These are phyloP conservation scores for Pangasianodon hypophthalmus DNA, from an alignment of 2,113 vertebrate species.

Conservation along the genomic window DNA sequence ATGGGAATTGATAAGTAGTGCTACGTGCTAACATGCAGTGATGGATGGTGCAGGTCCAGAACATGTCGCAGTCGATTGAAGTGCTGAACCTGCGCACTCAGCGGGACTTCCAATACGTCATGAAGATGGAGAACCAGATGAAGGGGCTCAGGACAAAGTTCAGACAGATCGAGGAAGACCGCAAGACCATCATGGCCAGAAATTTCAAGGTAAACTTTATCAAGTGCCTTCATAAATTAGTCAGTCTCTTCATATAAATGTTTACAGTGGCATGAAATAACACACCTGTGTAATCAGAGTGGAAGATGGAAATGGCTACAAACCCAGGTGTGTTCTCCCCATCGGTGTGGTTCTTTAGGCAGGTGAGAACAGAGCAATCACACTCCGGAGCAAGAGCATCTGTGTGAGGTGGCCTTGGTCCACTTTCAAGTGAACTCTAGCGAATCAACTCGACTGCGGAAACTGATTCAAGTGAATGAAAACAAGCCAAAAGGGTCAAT, in stretches of 20 bases:
- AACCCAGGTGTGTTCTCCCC: neutral
- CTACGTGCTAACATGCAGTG: constrained; percentile 5
- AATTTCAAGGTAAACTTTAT: constrained; percentile 87
- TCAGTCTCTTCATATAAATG: neutral
- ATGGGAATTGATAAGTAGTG: constrained; percentile 11
- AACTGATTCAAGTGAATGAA: neutral
- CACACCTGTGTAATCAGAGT: neutral
- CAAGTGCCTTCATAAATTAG: neutral
- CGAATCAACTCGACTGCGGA: neutral
- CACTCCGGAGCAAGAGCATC: neutral
- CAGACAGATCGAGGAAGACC: constrained; percentile 94
- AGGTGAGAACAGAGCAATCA: neutral
- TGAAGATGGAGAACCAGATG: constrained; percentile 99
- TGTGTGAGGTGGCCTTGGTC: neutral
- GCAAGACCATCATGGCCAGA: constrained; percentile 91
- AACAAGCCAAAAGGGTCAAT: neutral
- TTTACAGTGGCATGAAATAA: neutral
- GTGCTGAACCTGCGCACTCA: constrained; percentile 96
- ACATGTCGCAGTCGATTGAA: constrained; percentile 99
- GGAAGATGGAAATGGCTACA: neutral
- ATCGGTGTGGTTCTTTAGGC: neutral
- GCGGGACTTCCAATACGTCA: constrained; percentile 98
- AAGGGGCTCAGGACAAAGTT: constrained; percentile 95
- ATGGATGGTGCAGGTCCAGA: constrained; percentile 86
- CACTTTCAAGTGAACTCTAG: neutral